Evolutionary conservation across 1,140 invertebrate species (phyloP), one percentile per base, ranked within the genome.

Genomic region (Drosophila leontia): DNA sequence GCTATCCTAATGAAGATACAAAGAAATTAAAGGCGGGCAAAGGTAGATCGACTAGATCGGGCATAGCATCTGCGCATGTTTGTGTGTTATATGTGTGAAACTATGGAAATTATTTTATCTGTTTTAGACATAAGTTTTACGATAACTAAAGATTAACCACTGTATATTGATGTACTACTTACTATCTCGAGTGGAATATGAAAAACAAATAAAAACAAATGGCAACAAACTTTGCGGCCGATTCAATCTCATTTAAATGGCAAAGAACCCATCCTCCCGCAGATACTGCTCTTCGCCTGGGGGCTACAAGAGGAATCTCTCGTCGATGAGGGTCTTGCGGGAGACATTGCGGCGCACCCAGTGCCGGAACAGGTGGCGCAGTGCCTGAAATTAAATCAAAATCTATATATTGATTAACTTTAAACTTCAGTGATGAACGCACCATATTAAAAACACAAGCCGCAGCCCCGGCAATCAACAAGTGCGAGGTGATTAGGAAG

Each of bases 381-480:
- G 93, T 26, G 95, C 65, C 67, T 94, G 91, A 93, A 94, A 59
- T 34, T 37, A 13, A 17, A 50, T 11, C 9, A 12, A 0, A 12
- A 29, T 15, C 13, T 9, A 29, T 15, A 19, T 11, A 44, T 13
- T 39, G 3, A 35, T 44, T 7, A n/a, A 2, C 29, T n/a, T 1
- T 2, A 13, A 0, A 3, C 23, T 35, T 4, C 37, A 15, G 0
- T 29, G 0, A 12, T 4, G 3, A 15, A 11, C 51, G n/a, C 59
- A 93, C 92, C 79, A 87, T 75, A 50, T 91, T 91, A 9, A 87
- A 56, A 8, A 56, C 55, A 59, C 80, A 97, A 96, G 93, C 96
- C 95, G 80, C 26, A 35, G 78, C 61, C 5, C 65, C 65, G 7
- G 84, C 76, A 39, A 83, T 50, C n/a, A 91, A 19, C 19, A 88